Evolutionary conservation across 2,888 invertebrate species (phyloP), one percentile per base, ranked within the genome.

Genomic region (Melipona beecheii): DNA sequence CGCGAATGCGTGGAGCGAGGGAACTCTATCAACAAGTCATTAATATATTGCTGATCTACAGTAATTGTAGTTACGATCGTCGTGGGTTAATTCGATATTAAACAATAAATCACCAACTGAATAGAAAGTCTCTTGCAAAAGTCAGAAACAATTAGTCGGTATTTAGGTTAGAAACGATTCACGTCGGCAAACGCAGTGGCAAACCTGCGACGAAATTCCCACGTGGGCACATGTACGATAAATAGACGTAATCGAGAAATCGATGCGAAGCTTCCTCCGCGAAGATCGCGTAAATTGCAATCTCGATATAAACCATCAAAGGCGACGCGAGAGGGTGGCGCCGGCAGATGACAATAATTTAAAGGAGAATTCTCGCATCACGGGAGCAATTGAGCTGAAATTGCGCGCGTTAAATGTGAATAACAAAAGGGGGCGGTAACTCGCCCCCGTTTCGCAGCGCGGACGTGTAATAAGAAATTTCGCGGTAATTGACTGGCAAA

Each of bases 391-490:
- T 64, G 52, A 36, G 24, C 6, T 78, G 49, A 72, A 72, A 66
- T 78, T 66, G 50, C 31, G 15, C n/a, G 43, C 65, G 27, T 27
- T 31, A 50, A 56, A 50, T 15, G 31, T 73, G 17, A 73, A 69
- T 56, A 73, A 64, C 62, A 68, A 36, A 78, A 31, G 69, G 31
- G 24, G 54, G 31, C 31, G 31, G 4, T 31, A 31, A 31, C 31
- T 31, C 31, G 31, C 31, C 31, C 31, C 31, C 31, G 31, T 31
- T 31, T 31, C 31, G 4, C 31, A 31, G 31, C 31, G 31, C 31
- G 31, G 4, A 31, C 43, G 64, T 24, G 69, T 60, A 82, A 74
- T 65, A 74, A 79, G 69, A 79, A 82, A 74, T 75, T 70, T 79
- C 70, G 52, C 58, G 31, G 43, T 74, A 74, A 66, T 82, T 66